These are phyloP conservation scores for Nephrocerus scutellatus DNA, from an alignment of 2,888 invertebrate genomes.

Conservation along the genomic window DNA sequence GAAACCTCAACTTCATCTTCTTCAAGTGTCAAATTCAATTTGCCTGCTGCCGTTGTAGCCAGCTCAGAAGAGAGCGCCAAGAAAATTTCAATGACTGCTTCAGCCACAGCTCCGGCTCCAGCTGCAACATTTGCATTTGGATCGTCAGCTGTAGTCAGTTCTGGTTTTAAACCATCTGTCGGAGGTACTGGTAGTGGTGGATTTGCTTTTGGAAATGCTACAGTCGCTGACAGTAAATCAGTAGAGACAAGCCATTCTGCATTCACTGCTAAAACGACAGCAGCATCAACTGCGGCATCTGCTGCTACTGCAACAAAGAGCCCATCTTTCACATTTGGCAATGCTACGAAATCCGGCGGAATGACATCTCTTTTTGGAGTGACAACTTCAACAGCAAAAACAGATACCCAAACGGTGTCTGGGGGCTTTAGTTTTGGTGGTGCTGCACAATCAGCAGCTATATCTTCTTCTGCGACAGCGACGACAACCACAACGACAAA, in stretches of 20 bases:
- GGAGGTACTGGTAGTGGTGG: too few relatives aligned
- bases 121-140: background rate
- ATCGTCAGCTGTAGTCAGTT: too few relatives aligned
- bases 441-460: too few relatives aligned
- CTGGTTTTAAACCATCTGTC: too few relatives aligned
- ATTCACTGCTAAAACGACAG: conserved; percentile 9
- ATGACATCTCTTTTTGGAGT: conserved; percentile 10
- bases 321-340: conserved; percentile 6
- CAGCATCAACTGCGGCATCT: conserved; percentile 12
- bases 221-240: too few relatives aligned
- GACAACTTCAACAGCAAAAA: conserved; percentile 13
- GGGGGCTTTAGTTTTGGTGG: conserved; percentile 23
- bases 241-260: conserved; percentile 1
- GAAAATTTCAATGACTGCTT: conserved; percentile 13
- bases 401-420: conserved; percentile 13
- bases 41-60: conserved; percentile 13
- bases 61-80: conserved; percentile 3
- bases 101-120: conserved; percentile 1
- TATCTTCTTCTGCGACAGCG: conserved; percentile 8
- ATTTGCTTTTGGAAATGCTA: too few relatives aligned
- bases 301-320: conserved; percentile 4
- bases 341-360: conserved; percentile 14
- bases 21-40: conserved; percentile 24
- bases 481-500: conserved; percentile 11
- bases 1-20: conserved; percentile 1